Conservation (phyloP, 2,113 vertebrate genomes). For the Apus apus region DNA sequence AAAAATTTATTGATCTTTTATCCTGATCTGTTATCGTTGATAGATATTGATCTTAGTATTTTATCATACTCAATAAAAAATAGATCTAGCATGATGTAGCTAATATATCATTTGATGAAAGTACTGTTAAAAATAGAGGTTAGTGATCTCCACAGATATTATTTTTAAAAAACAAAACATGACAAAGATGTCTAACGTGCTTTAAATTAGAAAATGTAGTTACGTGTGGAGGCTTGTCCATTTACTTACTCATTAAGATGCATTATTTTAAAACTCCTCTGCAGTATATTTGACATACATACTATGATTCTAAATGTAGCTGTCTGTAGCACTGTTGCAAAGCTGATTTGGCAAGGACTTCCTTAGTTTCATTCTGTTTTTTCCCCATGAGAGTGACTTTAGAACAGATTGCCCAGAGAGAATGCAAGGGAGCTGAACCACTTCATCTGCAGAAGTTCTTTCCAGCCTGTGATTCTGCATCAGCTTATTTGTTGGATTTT, state of each 20-base stretch:
- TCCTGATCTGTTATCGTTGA: background rate
- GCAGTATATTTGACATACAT: fast-evolving
- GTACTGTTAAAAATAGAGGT: background rate
- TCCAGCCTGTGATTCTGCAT: background rate
- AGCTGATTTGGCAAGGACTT: background rate
- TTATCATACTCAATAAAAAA: background rate
- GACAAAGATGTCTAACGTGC: background rate
- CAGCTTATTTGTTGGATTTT: background rate
- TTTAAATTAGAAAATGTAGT: background rate
- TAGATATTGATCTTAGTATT: background rate
- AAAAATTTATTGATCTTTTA: background rate
- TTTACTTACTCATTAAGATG: background rate
- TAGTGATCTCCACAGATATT: background rate
- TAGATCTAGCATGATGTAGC: background rate
- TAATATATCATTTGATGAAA: background rate
- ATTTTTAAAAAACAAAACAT: background rate
- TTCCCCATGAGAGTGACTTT: background rate
- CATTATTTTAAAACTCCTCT: background rate
- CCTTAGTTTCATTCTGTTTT: background rate
- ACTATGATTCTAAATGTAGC: fast-evolving
- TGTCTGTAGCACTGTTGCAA: background rate
- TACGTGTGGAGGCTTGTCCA: background rate
- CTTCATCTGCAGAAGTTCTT: background rate
- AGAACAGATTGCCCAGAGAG: background rate
- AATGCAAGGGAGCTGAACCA: background rate